These are phyloP conservation scores for Chamaea fasciata DNA, from an alignment of 2,113 vertebrate genomes.

Conservation along the genomic window DNA sequence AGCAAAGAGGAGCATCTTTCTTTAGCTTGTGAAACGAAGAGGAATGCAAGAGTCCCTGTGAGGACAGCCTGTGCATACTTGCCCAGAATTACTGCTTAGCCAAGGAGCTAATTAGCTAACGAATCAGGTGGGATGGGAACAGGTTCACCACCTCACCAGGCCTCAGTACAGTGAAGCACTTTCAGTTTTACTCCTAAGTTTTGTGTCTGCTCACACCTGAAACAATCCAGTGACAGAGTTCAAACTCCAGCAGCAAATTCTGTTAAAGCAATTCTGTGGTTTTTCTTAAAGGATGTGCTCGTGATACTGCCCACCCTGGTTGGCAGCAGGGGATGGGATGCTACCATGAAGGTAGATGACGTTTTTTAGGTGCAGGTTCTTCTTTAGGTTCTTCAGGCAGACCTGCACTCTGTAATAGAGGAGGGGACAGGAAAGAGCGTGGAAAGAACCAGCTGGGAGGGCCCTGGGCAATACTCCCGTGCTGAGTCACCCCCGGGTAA, in stretches of 20 bases:
- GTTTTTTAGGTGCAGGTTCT: not conserved
- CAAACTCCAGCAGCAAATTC: not conserved
- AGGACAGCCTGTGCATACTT: constrained; percentile 69
- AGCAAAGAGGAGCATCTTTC: constrained; percentile 50
- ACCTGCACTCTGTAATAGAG: not conserved
- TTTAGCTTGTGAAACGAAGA: constrained; percentile 58
- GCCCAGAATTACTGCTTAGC: constrained; percentile 64
- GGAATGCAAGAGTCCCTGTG: constrained; percentile 58
- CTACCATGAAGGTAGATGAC: not conserved
- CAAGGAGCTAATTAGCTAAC: constrained; percentile 71
- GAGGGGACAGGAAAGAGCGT: not conserved
- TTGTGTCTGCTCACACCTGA: not conserved
- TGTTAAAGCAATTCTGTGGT: not conserved
- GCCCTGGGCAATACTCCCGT: not conserved
- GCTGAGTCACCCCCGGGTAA: not conserved
- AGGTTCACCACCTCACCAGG: constrained; percentile 68
- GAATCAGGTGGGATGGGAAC: constrained; percentile 71
- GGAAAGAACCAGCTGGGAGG: not conserved
- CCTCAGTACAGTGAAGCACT: constrained; percentile 52
- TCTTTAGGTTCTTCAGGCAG: not conserved
- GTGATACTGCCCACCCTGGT: not conserved
- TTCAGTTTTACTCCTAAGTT: constrained; percentile 56
- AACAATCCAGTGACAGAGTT: not conserved
- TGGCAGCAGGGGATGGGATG: not conserved
- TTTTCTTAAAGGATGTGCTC: not conserved